Evolutionary conservation across 1,140 invertebrate species (phyloP).

Genomic region (Eupeodes corollae): DNA sequence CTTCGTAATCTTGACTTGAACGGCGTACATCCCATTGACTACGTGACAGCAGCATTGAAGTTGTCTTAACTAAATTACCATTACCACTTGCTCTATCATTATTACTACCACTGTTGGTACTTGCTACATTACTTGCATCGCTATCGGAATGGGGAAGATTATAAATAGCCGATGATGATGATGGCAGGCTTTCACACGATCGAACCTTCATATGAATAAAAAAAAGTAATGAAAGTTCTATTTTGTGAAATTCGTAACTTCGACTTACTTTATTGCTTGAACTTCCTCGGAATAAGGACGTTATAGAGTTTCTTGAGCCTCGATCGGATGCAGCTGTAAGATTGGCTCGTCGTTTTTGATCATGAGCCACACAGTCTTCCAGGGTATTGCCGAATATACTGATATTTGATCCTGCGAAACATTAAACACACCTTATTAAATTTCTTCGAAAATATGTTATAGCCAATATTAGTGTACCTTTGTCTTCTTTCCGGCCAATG

Average conservation of each 20-base stretch:
- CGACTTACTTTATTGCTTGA: neutral
- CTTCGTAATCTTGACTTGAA: conserved; percentile 45
- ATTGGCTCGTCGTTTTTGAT: conserved; percentile 30
- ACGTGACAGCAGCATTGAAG: conserved; percentile 14
- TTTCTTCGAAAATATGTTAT: neutral
- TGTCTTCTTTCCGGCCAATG: conserved; percentile 53
- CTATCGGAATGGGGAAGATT: conserved; percentile 1
- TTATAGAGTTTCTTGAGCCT: conserved; percentile 19
- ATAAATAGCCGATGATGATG: conserved; percentile 11
- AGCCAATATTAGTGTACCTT: conserved; percentile 46
- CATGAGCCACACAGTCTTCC: conserved; percentile 68
- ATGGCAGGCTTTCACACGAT: conserved; percentile 30
- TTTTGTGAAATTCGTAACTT: neutral
- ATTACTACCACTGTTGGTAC: neutral
- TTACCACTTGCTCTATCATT: neutral
- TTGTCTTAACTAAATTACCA: conserved; percentile 10
- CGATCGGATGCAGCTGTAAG: conserved; percentile 4
- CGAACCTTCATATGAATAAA: conserved; percentile 15
- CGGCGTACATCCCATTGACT: conserved; percentile 43
- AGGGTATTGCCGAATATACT: conserved; percentile 72
- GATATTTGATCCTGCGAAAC: conserved; percentile 8
- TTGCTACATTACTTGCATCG: no score
- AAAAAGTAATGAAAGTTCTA: neutral
- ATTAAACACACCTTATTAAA: neutral
- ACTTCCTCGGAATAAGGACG: conserved; percentile 18